Evolutionary conservation across 53 echinoderm and acorn worm species (phyloP), one percentile per base, ranked within the genome.

Genomic region (Temnopleurus reevesii): DNA sequence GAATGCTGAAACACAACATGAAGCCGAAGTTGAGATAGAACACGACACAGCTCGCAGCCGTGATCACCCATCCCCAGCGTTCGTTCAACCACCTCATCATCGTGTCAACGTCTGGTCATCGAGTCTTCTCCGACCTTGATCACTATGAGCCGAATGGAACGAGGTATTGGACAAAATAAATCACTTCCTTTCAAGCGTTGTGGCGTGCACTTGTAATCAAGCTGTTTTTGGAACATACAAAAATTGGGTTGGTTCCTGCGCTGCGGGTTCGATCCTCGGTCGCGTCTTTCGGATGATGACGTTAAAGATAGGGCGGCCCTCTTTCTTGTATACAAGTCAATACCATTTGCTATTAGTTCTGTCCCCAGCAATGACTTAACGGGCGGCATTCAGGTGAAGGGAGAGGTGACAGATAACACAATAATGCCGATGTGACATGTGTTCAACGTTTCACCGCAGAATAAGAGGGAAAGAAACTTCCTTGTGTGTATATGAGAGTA

Each of bases 271-370:
- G n/a, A n/a, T n/a, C n/a, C n/a, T n/a, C n/a, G n/a, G n/a, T n/a
- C n/a, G n/a, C n/a, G n/a, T n/a, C n/a, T n/a, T n/a, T n/a, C n/a
- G n/a, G 47, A 47, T 0, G 10, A 47, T 1, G 47, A 47, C 13
- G 9, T 47, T 13, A 47, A 47, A 47, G 47, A 47, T 47, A 13
- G 47, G 9, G 13, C 9, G 47, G 13, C 77, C 28, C 77, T 36
- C 76, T 89, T 8, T 51, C 79, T 0, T 38, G 58, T 7, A 86
- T 77, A 6, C 89, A 91, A 18, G 91, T 79, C 2, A 81, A 82
- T 65, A 84, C 90, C 76, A 95, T 93, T 5, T 93, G 93, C 3
- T 93, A 93, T 41, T 93, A 95, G 63, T n/a, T n/a, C n/a, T n/a
- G n/a, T n/a, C n/a, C n/a, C n/a, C n/a, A n/a, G n/a, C n/a, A n/a